A percentile compares a stretch with the other conserved stretches of the same genome.
phyloP scores from a whole-genome alignment of 92 coral and sea anemone species.

The Zoanthus sociatus region DNA sequence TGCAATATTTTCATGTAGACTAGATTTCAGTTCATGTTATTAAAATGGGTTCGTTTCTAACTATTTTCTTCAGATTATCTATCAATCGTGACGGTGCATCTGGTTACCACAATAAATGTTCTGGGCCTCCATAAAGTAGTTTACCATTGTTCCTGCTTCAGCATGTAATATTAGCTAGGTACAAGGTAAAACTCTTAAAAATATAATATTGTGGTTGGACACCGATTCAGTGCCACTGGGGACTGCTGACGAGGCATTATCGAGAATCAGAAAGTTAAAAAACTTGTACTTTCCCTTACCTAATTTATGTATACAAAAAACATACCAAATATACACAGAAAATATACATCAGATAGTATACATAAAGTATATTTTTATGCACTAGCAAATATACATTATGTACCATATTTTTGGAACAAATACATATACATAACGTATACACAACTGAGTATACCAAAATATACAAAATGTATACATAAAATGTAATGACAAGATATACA shows the following conservation, averaged over 20 bases:
- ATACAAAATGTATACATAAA: slow-evolving; percentile 1
- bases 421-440: slow-evolving; percentile 21
- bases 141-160: background rate
- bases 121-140: too few relatives aligned
- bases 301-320: slow-evolving; percentile 15
- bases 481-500: slow-evolving; percentile 18
- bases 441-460: slow-evolving; percentile 20
- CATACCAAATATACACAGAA: slow-evolving; percentile 10
- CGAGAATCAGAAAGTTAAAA: background rate
- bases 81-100: too few relatives aligned
- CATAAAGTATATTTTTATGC: slow-evolving; percentile 11
- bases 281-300: background rate
- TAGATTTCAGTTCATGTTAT: too few relatives aligned
- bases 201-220: background rate
- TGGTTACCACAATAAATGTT: too few relatives aligned
- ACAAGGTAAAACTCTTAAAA: background rate
- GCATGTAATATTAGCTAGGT: background rate
- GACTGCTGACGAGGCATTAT: background rate
- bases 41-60: too few relatives aligned
- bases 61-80: too few relatives aligned
- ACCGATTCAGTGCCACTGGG: background rate
- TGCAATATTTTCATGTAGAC: too few relatives aligned
- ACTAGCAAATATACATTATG: slow-evolving; percentile 22
- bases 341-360: slow-evolving; percentile 19
- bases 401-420: slow-evolving; percentile 18